These are phyloP conservation scores for Trissolcus japonicus DNA, from an alignment of 2,888 invertebrate species.

Conservation along the genomic window DNA sequence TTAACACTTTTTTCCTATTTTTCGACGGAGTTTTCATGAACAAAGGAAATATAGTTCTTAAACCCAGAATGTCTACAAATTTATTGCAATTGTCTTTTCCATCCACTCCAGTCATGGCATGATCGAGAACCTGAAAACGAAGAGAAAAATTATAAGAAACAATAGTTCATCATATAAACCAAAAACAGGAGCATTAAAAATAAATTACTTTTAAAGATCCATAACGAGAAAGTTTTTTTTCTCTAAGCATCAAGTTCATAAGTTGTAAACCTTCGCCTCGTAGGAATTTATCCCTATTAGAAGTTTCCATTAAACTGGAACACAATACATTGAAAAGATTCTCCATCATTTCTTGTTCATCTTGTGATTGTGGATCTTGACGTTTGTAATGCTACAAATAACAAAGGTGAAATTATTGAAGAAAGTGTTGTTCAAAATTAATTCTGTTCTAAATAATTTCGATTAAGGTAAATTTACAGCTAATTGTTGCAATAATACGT, in stretches of 20 bases:
- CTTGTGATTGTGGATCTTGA: constrained; percentile 92
- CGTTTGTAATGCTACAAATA: constrained; percentile 88
- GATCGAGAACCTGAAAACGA: constrained; percentile 84
- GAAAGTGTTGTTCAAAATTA: no score
- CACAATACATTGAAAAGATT: constrained; percentile 98
- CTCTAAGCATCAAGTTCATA: constrained; percentile 99
- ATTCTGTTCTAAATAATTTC: no score
- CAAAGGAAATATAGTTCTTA: constrained; percentile 97
- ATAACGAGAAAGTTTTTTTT: constrained; percentile 96
- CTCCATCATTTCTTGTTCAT: constrained; percentile 99
- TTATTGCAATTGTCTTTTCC: constrained; percentile 97
- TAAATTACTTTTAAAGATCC: constrained; percentile 90
- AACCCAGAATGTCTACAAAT: constrained; percentile 97
- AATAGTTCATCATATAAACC: not conserved
- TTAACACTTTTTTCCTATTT: constrained; percentile 85
- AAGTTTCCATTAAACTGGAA: constrained; percentile 90
- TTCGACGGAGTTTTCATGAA: constrained; percentile 99
- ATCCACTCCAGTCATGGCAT: constrained; percentile 95
- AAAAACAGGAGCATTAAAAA: not conserved
- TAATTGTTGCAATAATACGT: constrained; percentile 94
- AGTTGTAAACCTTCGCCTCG: constrained; percentile 98
- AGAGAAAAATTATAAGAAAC: not conserved
- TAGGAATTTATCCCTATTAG: constrained; percentile 94
- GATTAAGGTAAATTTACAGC: constrained; percentile 79
- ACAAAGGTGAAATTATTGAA: not conserved